Conservation (phyloP, 2,113 vertebrate genomes). For the Cervus canadensis region DNA sequence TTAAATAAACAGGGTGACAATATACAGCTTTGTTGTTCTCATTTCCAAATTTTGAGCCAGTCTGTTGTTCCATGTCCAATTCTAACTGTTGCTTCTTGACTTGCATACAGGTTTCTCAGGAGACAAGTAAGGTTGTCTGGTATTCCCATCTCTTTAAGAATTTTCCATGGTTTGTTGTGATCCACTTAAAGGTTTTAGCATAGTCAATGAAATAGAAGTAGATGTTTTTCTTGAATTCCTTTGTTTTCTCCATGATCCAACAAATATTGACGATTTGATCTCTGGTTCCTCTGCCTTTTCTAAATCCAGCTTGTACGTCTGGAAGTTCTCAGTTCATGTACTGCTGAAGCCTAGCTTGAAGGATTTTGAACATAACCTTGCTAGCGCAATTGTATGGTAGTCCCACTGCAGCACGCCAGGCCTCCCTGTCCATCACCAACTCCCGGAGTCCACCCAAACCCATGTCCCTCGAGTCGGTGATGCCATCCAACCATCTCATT, state of each 20-base stretch:
- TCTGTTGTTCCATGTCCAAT: not conserved
- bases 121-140: not conserved
- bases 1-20: not conserved
- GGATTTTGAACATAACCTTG: not conserved
- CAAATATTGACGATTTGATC: not conserved
- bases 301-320: not conserved
- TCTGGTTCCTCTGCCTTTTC: not conserved
- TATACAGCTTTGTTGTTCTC: not conserved
- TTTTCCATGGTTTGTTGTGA: not conserved
- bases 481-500: not conserved
- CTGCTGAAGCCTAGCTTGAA: not conserved
- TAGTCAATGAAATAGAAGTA: not conserved
- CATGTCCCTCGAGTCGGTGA: not conserved
- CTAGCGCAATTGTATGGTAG: not conserved
- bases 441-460: not conserved
- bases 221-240: not conserved
- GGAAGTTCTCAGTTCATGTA: not conserved
- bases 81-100: not conserved
- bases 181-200: not conserved
- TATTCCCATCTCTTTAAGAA: not conserved
- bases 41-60: not conserved
- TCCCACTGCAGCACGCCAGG: not conserved
- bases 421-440: not conserved
- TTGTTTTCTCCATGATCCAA: not conserved
- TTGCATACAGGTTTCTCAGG: not conserved